These are phyloP conservation scores for Archilochus colubris DNA, from an alignment of 2,113 vertebrate species.

Conservation along the genomic window DNA sequence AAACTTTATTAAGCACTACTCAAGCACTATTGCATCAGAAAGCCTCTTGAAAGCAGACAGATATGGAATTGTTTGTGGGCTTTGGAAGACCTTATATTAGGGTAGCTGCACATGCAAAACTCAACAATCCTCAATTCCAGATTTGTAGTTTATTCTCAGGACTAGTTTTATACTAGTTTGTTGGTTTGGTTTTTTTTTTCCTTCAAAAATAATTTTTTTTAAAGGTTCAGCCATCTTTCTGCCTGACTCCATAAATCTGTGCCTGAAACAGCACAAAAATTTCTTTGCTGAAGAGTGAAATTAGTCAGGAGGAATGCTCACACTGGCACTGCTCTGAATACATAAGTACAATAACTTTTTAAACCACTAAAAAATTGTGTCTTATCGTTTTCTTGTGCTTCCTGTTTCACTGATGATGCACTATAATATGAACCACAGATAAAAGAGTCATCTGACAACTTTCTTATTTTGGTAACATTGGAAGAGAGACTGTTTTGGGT, in stretches of 20 bases:
- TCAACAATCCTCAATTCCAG: background rate
- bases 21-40: background rate
- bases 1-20: background rate
- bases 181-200: background rate
- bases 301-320: background rate
- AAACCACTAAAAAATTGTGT: background rate
- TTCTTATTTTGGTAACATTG: background rate
- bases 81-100: background rate
- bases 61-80: background rate
- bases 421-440: background rate
- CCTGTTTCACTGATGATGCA: background rate
- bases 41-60: background rate
- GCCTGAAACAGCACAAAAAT: background rate
- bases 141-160: background rate
- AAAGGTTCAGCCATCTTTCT: background rate
- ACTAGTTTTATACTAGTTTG: background rate
- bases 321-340: background rate
- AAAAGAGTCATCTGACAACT: background rate
- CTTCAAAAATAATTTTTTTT: background rate
- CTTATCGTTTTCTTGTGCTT: background rate
- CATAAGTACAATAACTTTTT: background rate
- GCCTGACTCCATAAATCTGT: background rate
- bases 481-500: background rate
- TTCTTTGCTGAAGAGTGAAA: background rate
- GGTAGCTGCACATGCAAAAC: background rate